Conservation (phyloP, 2,888 invertebrate genomes). For the Andrena chrysosceles region DNA sequence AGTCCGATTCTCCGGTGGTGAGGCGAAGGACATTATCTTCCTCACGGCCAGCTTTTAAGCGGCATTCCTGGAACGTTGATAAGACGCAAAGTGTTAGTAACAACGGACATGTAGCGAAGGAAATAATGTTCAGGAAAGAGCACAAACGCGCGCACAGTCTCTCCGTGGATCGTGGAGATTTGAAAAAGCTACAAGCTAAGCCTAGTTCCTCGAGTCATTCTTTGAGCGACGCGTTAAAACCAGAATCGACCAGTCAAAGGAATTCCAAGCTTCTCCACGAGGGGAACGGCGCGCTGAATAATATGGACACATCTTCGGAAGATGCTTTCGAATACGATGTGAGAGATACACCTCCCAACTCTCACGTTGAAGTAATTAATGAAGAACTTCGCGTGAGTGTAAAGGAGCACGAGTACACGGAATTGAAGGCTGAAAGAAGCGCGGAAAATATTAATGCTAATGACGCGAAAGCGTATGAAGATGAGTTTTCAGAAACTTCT, state of each 20-base stretch:
- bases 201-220: slow-evolving; percentile 81
- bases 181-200: slow-evolving; percentile 75
- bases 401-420: slow-evolving; percentile 76
- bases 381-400: slow-evolving; percentile 74
- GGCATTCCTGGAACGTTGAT: slow-evolving; percentile 86
- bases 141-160: slow-evolving; percentile 85
- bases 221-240: slow-evolving; percentile 76
- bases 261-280: slow-evolving; percentile 57
- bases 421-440: slow-evolving; percentile 60
- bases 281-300: slow-evolving; percentile 63
- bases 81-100: slow-evolving; percentile 56
- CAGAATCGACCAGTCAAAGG: slow-evolving; percentile 42
- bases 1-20: slow-evolving; percentile 85
- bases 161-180: slow-evolving; percentile 82
- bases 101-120: slow-evolving; percentile 69
- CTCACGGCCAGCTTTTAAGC: slow-evolving; percentile 82
- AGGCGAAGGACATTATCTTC: slow-evolving; percentile 84
- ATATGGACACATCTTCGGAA: slow-evolving; percentile 79
- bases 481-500: slow-evolving; percentile 79
- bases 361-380: slow-evolving; percentile 80
- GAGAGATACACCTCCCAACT: slow-evolving; percentile 82
- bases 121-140: slow-evolving; percentile 76
- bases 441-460: slow-evolving; percentile 42
- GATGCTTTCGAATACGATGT: slow-evolving; percentile 79
- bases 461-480: slow-evolving; percentile 71